Conservation (phyloP, 1,140 invertebrate species). For the Drosophila sechellia region DNA sequence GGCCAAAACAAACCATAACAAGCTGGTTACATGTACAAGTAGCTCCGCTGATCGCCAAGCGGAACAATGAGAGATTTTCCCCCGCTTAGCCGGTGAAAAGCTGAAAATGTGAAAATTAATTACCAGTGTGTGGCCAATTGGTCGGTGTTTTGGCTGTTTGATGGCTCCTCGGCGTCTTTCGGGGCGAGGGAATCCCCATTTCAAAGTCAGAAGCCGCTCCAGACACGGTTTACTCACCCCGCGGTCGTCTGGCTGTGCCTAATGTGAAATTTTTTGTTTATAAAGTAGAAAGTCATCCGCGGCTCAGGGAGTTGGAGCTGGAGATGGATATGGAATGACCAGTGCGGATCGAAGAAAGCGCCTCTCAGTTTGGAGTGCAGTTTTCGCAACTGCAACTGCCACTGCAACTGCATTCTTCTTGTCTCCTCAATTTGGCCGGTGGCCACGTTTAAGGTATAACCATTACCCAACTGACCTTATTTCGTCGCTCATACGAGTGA, state of each 20-base stretch:
- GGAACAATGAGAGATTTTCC: conserved; percentile 62
- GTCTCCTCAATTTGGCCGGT: conserved; percentile 19
- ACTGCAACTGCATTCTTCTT: conserved; percentile 58
- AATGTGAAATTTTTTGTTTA: conserved; percentile 80
- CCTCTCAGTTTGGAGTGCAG: conserved; percentile 13
- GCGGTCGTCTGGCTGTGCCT: conserved; percentile 33
- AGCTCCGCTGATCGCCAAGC: conserved; percentile 43
- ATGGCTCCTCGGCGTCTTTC: background rate
- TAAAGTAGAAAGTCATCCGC: conserved; percentile 70
- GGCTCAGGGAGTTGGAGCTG: conserved; percentile 16
- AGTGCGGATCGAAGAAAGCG: conserved; percentile 55
- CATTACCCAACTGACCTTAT: conserved; percentile 81
- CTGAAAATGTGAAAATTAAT: conserved; percentile 69
- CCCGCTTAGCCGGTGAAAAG: conserved; percentile 42
- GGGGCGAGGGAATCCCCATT: conserved; percentile 15
- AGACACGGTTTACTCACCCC: conserved; percentile 28
- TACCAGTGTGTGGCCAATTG: conserved; percentile 49
- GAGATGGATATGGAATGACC: conserved; percentile 30
- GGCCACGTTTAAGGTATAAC: conserved; percentile 66
- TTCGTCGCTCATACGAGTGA: conserved; percentile 22
- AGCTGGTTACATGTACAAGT: conserved; percentile 32
- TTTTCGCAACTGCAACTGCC: conserved; percentile 37
- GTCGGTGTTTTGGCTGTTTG: conserved; percentile 1
- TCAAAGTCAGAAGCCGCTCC: conserved; percentile 56
- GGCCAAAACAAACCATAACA: conserved; percentile 51